Conservation (phyloP, 2,888 invertebrate species). For the Macaria notata region DNA sequence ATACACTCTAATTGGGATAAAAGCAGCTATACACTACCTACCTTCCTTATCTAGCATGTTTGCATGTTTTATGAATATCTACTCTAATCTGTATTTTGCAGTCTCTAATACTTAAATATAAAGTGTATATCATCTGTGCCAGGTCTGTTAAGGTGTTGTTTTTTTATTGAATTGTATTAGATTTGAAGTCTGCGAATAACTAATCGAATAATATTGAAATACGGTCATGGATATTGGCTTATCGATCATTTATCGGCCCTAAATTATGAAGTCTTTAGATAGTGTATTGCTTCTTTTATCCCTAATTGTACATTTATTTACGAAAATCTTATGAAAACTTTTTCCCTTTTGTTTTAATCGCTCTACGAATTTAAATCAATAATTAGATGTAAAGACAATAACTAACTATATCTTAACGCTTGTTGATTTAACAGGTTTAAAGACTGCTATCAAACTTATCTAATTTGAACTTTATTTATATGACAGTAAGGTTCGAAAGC, state of each 20-base stretch:
- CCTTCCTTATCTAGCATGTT: not conserved
- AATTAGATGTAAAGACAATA: slow-evolving; percentile 17
- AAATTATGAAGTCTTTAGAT: no score
- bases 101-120: no score
- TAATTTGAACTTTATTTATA: slow-evolving; percentile 13
- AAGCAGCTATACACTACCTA: not conserved
- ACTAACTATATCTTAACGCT: slow-evolving; percentile 19
- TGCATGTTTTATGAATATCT: not conserved
- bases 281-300: not conserved
- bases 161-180: no score
- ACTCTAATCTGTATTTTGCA: no score
- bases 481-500: slow-evolving; percentile 12
- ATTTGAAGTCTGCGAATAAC: no score
- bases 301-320: not conserved
- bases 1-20: not conserved
- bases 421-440: slow-evolving; percentile 17
- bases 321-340: not conserved
- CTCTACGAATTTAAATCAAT: slow-evolving; percentile 5
- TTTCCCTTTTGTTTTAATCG: slow-evolving; percentile 2
- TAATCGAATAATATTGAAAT: no score
- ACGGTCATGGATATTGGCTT: no score
- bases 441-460: slow-evolving; percentile 16
- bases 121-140: no score
- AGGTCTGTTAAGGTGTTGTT: no score
- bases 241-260: no score